Base-by-base conservation (phyloP, 2,888 invertebrate genomes). In the Lithodes maja region DNA sequence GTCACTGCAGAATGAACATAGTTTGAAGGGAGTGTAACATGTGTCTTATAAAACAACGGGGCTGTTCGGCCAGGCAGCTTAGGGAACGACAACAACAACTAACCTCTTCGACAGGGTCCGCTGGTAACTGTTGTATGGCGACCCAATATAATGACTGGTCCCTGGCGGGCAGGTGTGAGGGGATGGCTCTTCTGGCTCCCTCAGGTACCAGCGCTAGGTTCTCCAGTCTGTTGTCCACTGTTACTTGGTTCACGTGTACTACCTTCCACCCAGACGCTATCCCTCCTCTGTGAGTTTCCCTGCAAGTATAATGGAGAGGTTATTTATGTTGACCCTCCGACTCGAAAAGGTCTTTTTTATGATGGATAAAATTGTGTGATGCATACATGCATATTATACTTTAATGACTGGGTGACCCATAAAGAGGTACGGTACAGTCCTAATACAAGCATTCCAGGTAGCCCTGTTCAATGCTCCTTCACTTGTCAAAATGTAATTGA, bases 181-280 rank as follows among this genome's bases (percentile, higher is more conserved):
- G 77, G 50, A 68, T 53, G 49, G 91, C 82, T 77, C 81, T 80
- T 33, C 79, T 89, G 54, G 87, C 90, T 71, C 88, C 93, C 92
- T 84, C 93, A 92, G 92, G 93, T 53, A 93, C 93, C 77, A 94
- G 93, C 49, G 93, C 93, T 87, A 95, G 93, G 92, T 95, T 95
- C 90, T 94, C 94, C 92, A 94, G 92, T 69, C 95, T 93, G 92
- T 94, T 94, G 93, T 95, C 95, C 87, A 95, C 94, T 0, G 94
- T 94, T 54, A 95, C 94, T 83, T 94, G 94, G 92, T 95, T 95
- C 86, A 93, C 93, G 92, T 95, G 95, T 9, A 94, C 92, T 33
- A 95, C 94, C 92, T 93, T 94, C 93, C 94, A 94, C 9, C 94
- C 94, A 2, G 93, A 93, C 49, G 94, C 94, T 15, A 95, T 94